Percentiles rank a stretch among this genome's conserved stretches.
phyloP scores from a whole-genome alignment of 1,140 invertebrate species.

The Pogonomyrmex barbatus region DNA sequence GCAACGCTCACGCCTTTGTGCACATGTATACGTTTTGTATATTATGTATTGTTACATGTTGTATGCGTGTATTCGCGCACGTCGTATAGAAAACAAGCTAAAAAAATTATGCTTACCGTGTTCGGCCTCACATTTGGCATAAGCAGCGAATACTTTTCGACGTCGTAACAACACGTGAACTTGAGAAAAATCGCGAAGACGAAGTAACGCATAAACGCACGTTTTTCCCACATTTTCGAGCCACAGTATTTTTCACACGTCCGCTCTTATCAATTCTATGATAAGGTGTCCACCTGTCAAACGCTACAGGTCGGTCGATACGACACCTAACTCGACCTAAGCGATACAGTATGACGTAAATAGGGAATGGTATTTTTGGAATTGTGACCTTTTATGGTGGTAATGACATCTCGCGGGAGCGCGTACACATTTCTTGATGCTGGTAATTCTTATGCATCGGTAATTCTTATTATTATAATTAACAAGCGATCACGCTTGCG shows the following conservation, averaged over 20 bases:
- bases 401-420: conserved; percentile 30
- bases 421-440: neutral
- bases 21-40: too few relatives aligned
- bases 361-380: conserved; percentile 26
- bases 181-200: conserved; percentile 70
- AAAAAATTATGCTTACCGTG: conserved; percentile 86
- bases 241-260: neutral
- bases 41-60: neutral
- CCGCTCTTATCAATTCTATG: neutral
- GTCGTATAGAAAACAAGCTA: neutral
- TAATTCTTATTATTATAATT: neutral
- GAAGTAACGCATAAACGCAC: conserved; percentile 20
- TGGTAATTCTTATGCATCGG: too few relatives aligned
- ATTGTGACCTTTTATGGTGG: neutral
- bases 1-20: too few relatives aligned
- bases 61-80: neutral
- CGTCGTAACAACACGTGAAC: conserved; percentile 69
- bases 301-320: conserved; percentile 70
- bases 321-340: neutral
- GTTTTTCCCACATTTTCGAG: conserved; percentile 52
- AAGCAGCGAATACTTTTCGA: conserved; percentile 88
- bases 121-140: conserved; percentile 91
- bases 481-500: too few relatives aligned
- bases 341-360: conserved; percentile 48
- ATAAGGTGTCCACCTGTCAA: conserved; percentile 48